Percentiles rank a stretch among this genome's conserved stretches.
phyloP scores from a whole-genome alignment of 2,888 invertebrate species.

The Automeris io region DNA sequence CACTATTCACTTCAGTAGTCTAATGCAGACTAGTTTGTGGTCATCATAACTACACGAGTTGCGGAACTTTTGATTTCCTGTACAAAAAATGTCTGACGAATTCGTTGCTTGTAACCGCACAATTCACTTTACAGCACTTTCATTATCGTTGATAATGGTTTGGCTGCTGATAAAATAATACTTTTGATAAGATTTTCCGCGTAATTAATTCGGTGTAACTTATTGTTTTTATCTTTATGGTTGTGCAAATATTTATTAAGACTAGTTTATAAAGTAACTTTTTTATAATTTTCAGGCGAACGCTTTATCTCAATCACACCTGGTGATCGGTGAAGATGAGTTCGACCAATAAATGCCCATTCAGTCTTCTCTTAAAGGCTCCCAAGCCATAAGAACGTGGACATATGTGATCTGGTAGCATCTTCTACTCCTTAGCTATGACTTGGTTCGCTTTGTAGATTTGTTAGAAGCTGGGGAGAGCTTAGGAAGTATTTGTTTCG shows the following conservation, averaged over 20 bases:
- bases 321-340: too few species aligned
- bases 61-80: neutral
- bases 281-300: too few species aligned
- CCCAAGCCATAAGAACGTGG: too few species aligned
- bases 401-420: too few species aligned
- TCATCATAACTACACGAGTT: neutral
- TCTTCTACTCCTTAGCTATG: too few species aligned
- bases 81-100: neutral
- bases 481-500: too few species aligned
- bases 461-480: too few species aligned
- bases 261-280: too few species aligned
- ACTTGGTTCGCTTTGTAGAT: too few species aligned
- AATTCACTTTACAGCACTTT: constrained; percentile 1
- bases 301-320: too few species aligned
- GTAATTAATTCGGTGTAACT: neutral
- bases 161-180: neutral
- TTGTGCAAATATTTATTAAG: neutral
- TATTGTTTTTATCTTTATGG: neutral
- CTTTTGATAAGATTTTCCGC: neutral
- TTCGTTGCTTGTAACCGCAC: neutral
- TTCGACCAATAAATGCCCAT: too few species aligned
- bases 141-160: neutral
- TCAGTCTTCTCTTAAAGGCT: too few species aligned
- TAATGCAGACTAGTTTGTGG: neutral
- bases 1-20: constrained; percentile 4